Evolutionary conservation across 2,797 vertebrate species (phyloP).

Genomic region (Microctenopoma lineatum): DNA sequence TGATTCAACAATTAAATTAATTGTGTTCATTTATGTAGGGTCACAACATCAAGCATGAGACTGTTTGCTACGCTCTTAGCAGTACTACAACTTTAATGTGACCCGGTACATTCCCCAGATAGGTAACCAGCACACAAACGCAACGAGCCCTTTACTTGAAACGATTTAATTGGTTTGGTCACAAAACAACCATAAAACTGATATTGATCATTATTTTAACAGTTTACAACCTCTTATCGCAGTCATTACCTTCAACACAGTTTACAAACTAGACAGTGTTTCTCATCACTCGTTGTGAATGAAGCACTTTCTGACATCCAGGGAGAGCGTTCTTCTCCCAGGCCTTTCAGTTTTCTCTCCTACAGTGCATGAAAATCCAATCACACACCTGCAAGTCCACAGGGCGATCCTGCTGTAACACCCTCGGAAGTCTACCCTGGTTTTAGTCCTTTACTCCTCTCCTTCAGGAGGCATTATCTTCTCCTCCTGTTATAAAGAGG

Average conservation of each 20-base stretch:
- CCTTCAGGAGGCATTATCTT: constrained; percentile 66
- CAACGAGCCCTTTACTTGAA: neutral
- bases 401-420: neutral
- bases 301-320: neutral
- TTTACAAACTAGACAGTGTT: neutral
- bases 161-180: neutral
- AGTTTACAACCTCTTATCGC: neutral
- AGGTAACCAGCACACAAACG: neutral
- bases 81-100: neutral
- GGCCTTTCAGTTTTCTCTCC: neutral
- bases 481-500: constrained; percentile 94
- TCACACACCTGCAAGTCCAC: neutral
- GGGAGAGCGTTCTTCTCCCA: neutral
- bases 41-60: neutral
- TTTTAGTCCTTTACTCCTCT: constrained; percentile 1
- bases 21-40: neutral
- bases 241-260: neutral
- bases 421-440: neutral
- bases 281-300: neutral
- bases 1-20: neutral
- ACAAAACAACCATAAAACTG: neutral
- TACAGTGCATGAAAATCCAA: neutral
- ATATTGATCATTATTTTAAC: neutral
- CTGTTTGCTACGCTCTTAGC: neutral
- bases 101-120: neutral